These are phyloP conservation scores for Agriopis marginaria DNA, from an alignment of 2,888 invertebrate species.

Conservation along the genomic window DNA sequence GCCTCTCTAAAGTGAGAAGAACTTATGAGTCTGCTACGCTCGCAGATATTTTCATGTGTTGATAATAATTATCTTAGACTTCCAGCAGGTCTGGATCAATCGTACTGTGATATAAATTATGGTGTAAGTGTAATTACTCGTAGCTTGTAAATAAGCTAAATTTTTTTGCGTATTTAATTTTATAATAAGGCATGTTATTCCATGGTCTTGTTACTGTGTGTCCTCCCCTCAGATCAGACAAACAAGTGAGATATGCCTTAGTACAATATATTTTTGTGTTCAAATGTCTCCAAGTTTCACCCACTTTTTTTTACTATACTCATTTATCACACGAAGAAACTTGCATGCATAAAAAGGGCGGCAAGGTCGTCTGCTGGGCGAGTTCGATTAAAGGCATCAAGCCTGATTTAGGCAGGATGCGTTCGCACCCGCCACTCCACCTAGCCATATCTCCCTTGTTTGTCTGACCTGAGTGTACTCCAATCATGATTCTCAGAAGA, in stretches of 20 bases:
- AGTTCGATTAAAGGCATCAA: too few relatives aligned
- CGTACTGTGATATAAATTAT: slow-evolving; percentile 66
- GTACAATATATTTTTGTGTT: too few relatives aligned
- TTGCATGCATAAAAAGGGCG: too few relatives aligned
- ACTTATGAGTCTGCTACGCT: not conserved
- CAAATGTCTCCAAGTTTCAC: too few relatives aligned
- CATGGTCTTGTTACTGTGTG: slow-evolving; percentile 12
- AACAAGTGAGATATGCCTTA: too few relatives aligned
- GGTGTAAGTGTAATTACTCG: slow-evolving; percentile 20
- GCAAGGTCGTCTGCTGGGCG: too few relatives aligned
- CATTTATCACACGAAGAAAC: too few relatives aligned
- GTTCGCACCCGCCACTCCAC: too few relatives aligned
- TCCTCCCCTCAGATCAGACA: too few relatives aligned
- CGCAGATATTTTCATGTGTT: not conserved
- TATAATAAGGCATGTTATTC: not conserved
- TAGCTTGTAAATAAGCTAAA: slow-evolving; percentile 10
- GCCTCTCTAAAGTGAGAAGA: not conserved
- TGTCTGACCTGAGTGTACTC: not conserved
- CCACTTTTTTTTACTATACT: too few relatives aligned
- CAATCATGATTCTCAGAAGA: slow-evolving; percentile 29
- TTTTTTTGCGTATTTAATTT: slow-evolving; percentile 13
- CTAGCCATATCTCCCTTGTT: too few relatives aligned
- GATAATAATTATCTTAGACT: slow-evolving; percentile 6
- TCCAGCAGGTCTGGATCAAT: slow-evolving; percentile 42
- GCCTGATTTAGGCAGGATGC: too few relatives aligned